Conservation (phyloP, 2,113 vertebrate genomes). For the Mustelus asterias region DNA sequence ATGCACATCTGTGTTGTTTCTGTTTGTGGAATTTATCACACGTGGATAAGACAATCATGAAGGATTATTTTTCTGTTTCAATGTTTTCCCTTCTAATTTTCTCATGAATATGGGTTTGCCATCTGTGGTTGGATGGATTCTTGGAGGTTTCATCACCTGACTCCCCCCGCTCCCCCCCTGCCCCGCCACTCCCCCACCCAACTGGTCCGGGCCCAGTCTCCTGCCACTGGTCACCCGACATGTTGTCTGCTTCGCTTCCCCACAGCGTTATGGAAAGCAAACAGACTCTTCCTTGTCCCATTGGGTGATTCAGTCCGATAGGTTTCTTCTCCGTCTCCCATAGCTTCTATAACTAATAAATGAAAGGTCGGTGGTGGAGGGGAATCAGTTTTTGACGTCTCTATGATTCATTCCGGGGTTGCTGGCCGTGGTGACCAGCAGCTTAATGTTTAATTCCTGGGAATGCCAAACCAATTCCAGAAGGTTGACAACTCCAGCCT, state of each 20-base stretch:
- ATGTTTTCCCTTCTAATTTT: background rate
- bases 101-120: background rate
- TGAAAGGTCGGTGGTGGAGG: background rate
- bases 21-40: background rate
- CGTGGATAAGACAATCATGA: background rate
- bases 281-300: background rate
- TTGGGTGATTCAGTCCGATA: background rate
- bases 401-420: no score
- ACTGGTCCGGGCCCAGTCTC: background rate
- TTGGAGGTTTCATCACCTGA: background rate
- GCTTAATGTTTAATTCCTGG: background rate
- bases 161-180: background rate
- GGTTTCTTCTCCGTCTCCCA: background rate
- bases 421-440: background rate
- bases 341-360: background rate
- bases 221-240: background rate
- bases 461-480: background rate
- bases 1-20: background rate
- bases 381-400: background rate
- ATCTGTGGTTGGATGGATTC: background rate
- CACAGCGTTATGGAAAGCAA: background rate
- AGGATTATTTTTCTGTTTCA: background rate
- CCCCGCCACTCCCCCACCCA: no score
- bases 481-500: background rate
- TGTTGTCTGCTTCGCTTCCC: background rate